Evolutionary conservation across 1,140 invertebrate species (phyloP).

Genomic region (Drosophila bipectinata): DNA sequence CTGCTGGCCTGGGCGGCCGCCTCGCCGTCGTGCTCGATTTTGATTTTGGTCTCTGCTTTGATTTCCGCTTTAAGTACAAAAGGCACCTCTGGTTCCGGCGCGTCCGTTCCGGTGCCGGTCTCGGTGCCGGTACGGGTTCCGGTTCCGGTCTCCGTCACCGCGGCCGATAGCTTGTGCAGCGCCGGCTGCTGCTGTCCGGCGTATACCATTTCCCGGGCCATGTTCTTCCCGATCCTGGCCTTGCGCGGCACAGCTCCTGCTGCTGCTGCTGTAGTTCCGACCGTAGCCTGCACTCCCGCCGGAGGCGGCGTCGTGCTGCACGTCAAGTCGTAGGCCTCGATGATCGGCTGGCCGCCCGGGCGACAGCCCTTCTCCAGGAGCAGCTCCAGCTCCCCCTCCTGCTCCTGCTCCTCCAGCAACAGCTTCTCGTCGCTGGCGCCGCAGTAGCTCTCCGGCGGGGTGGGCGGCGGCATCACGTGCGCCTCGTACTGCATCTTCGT

Average conservation of each 20-base stretch:
- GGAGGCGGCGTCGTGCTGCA: constrained; percentile 52
- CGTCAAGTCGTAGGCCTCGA: constrained; percentile 74
- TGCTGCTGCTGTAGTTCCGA: constrained; percentile 3
- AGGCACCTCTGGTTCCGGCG: constrained; percentile 57
- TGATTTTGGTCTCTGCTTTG: constrained; percentile 83
- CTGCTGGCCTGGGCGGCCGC: constrained; percentile 18
- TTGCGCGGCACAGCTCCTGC: constrained; percentile 80
- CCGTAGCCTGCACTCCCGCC: background rate
- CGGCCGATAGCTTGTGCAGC: constrained; percentile 11
- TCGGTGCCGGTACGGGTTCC: constrained; percentile 10
- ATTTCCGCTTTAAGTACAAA: constrained; percentile 83
- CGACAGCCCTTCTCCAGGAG: constrained; percentile 9
- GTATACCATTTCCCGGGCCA: constrained; percentile 86
- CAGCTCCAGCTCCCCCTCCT: constrained; percentile 32
- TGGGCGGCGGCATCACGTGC: constrained; percentile 76
- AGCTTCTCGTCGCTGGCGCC: constrained; percentile 72
- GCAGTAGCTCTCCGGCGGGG: constrained; percentile 76
- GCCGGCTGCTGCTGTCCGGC: constrained; percentile 56
- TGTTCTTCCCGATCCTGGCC: constrained; percentile 88
- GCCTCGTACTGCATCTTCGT: constrained; percentile 80
- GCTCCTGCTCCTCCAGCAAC: constrained; percentile 53
- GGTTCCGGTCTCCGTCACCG: constrained; percentile 1
- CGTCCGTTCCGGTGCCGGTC: constrained; percentile 10
- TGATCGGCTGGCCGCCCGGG: constrained; percentile 14
- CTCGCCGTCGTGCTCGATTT: constrained; percentile 79